phyloP scores from a whole-genome alignment of 2,113 vertebrate species.

The Asarcornis scutulata region DNA sequence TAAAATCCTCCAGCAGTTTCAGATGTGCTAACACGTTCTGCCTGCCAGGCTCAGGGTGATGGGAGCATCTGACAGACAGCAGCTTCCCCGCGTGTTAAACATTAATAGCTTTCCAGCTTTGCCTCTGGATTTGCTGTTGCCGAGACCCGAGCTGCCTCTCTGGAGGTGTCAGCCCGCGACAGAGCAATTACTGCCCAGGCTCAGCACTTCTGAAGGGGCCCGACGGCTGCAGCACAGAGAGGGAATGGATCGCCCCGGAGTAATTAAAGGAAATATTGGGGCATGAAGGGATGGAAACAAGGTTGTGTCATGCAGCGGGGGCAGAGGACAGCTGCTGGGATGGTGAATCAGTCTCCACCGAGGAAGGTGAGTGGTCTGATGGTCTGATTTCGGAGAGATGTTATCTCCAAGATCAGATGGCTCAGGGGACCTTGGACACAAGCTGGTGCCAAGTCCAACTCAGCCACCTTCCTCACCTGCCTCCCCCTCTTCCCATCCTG shows the following conservation, averaged over 20 bases:
- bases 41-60: constrained; percentile 28
- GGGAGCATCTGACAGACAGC: constrained; percentile 39
- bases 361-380: neutral
- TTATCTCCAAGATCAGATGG: neutral
- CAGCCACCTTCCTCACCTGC: neutral
- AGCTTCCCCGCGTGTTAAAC: constrained; percentile 39
- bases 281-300: neutral
- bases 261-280: neutral
- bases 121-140: constrained; percentile 24
- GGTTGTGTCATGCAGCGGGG: rapidly evolving
- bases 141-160: neutral
- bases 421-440: neutral
- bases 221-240: neutral
- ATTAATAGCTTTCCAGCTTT: constrained; percentile 45
- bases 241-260: neutral
- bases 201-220: neutral
- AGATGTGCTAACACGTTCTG: constrained; percentile 20
- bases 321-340: neutral
- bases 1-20: neutral
- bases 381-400: neutral
- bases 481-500: neutral
- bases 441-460: neutral
- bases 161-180: neutral
- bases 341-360: rapidly evolving
- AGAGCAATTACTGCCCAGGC: constrained; percentile 7